phyloP scores from a whole-genome alignment of 1,140 invertebrate genomes.

The Ladona fulva region DNA sequence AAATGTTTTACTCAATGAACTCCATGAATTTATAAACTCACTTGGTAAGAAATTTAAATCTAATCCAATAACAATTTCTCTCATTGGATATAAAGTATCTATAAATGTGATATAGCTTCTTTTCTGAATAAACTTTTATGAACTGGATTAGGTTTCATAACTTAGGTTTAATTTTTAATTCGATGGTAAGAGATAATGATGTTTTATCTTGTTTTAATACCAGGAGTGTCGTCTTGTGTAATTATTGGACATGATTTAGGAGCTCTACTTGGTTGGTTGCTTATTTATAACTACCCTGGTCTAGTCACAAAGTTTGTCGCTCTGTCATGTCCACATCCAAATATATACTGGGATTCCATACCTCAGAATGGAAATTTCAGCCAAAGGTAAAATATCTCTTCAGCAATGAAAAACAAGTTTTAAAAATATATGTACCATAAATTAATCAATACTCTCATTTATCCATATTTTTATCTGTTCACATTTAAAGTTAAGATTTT shows the following conservation, averaged over 20 bases:
- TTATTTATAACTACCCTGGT: conserved; percentile 54
- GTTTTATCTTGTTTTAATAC: not conserved
- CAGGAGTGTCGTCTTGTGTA: conserved; percentile 36
- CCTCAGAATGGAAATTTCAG: conserved; percentile 43
- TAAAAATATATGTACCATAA: no score
- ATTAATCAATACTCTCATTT: no score
- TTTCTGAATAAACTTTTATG: no score
- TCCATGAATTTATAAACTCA: conserved; percentile 55
- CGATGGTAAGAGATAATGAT: conserved; percentile 9
- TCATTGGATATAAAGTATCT: no score
- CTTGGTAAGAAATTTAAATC: conserved; percentile 38
- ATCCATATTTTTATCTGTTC: no score
- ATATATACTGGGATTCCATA: conserved; percentile 52
- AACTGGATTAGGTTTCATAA: no score
- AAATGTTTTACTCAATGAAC: conserved; percentile 52
- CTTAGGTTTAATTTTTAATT: no score
- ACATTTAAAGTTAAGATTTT: no score
- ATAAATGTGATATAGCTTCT: no score
- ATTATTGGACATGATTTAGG: conserved; percentile 77
- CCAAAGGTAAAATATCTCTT: conserved; percentile 34
- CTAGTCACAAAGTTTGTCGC: conserved; percentile 61
- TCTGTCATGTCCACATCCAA: conserved; percentile 67
- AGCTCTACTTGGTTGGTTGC: conserved; percentile 61
- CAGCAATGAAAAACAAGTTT: not conserved
- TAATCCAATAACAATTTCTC: no score